Evolutionary conservation across 2,797 vertebrate species (phyloP).

Genomic region (Acrossocheilus fasciatus): DNA sequence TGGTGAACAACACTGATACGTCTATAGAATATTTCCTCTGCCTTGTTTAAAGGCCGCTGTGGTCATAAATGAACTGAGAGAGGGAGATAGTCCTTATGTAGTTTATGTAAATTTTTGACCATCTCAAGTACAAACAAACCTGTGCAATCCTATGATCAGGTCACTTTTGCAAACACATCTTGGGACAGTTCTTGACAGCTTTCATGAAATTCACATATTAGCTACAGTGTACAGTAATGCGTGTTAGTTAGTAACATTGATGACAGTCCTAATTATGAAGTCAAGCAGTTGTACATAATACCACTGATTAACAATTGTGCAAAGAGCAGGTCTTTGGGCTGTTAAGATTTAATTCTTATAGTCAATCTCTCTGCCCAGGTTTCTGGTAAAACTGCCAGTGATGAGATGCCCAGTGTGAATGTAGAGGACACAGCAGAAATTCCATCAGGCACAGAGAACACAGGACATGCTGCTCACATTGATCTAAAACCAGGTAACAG

Average conservation of each 20-base stretch:
- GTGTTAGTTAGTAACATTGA: background rate
- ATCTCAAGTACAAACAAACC: too few species aligned
- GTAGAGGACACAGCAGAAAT: slow-evolving; percentile 37
- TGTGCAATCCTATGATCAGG: background rate
- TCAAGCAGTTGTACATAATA: background rate
- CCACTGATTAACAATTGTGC: background rate
- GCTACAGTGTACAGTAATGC: background rate
- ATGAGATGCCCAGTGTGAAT: slow-evolving; percentile 36
- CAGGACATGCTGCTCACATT: background rate
- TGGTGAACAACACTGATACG: slow-evolving; percentile 67
- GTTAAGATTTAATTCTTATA: background rate
- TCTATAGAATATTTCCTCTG: too few species aligned
- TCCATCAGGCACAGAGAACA: slow-evolving; percentile 41
- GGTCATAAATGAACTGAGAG: background rate
- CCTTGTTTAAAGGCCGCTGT: background rate
- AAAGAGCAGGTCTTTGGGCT: background rate
- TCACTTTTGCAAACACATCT: background rate
- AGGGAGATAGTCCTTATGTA: background rate
- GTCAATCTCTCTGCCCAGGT: slow-evolving; percentile 35
- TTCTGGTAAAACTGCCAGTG: slow-evolving; percentile 57
- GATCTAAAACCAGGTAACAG: slow-evolving; percentile 38
- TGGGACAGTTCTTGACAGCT: background rate
- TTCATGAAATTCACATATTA: background rate
- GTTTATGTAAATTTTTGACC: background rate
- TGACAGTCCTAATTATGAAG: background rate